Evolutionary conservation across 2,113 vertebrate genomes (phyloP).

Genomic region (Plecotus auritus): DNA sequence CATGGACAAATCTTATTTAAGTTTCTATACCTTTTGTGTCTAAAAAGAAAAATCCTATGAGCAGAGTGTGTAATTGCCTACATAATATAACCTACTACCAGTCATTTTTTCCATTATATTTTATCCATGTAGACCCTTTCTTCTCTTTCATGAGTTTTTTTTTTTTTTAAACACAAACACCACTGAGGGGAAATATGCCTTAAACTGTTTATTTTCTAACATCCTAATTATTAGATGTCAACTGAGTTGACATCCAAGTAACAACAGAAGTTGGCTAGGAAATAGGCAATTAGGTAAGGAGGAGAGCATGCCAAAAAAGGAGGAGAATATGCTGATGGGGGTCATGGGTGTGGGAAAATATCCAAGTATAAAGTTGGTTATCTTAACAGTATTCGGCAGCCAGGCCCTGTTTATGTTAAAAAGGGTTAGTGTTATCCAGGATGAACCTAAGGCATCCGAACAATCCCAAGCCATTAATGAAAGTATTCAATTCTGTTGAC

Average conservation of each 20-base stretch:
- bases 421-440: constrained; percentile 18
- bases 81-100: not conserved
- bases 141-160: not conserved
- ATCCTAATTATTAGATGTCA: not conserved
- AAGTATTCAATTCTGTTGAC: constrained; percentile 5
- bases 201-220: constrained; percentile 19
- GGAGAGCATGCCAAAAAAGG: not conserved
- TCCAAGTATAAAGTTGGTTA: constrained; percentile 1
- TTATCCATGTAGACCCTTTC: not conserved
- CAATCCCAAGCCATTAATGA: constrained; percentile 25
- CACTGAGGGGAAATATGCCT: not conserved
- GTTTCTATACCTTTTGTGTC: not conserved
- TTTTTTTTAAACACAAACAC: not conserved
- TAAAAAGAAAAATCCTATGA: not conserved
- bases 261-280: not conserved
- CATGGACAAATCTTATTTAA: not conserved
- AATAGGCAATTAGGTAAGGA: not conserved
- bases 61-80: not conserved
- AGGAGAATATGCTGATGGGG: not conserved
- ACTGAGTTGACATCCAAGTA: not conserved
- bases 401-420: not conserved
- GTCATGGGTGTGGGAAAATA: not conserved
- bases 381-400: not conserved
- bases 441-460: not conserved
- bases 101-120: not conserved